phyloP scores from a whole-genome alignment of 2,797 vertebrate genomes.

The Mus minutoides region DNA sequence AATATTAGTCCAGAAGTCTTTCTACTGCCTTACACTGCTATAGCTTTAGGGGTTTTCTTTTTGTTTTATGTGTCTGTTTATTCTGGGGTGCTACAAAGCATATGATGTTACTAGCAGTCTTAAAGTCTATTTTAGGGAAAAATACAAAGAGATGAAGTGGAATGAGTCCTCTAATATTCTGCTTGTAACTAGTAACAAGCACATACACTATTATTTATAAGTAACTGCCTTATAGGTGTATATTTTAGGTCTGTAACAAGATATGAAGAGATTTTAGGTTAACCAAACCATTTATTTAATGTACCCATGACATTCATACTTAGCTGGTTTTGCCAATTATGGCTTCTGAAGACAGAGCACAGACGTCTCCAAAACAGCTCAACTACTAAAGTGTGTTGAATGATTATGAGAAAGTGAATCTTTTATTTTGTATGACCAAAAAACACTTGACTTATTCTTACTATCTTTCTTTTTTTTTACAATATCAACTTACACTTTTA shows the following conservation, averaged over 20 bases:
- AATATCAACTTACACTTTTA: constrained; percentile 74
- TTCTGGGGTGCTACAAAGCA: not conserved
- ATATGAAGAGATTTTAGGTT: constrained; percentile 29
- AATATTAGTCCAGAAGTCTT: not conserved
- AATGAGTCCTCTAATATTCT: not conserved
- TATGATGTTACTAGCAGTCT: not conserved
- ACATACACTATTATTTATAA: not conserved
- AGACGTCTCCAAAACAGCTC: not conserved
- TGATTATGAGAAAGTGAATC: not conserved
- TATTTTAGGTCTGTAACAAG: constrained; percentile 30
- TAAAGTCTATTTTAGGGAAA: not conserved
- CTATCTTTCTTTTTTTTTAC: constrained; percentile 10
- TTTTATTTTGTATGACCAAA: constrained; percentile 11
- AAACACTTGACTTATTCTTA: not conserved
- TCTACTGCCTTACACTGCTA: not conserved
- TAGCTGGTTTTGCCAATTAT: not conserved
- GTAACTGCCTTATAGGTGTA: not conserved
- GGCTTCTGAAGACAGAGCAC: not conserved
- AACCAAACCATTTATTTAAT: constrained; percentile 41
- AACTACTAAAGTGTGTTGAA: not conserved
- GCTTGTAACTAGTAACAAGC: not conserved
- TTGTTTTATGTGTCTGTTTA: not conserved
- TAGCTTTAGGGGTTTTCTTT: not conserved
- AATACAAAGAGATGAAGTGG: not conserved
- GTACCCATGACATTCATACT: not conserved